Evolutionary conservation across 2,113 vertebrate species (phyloP).

Genomic region (Sorex fumeus): DNA sequence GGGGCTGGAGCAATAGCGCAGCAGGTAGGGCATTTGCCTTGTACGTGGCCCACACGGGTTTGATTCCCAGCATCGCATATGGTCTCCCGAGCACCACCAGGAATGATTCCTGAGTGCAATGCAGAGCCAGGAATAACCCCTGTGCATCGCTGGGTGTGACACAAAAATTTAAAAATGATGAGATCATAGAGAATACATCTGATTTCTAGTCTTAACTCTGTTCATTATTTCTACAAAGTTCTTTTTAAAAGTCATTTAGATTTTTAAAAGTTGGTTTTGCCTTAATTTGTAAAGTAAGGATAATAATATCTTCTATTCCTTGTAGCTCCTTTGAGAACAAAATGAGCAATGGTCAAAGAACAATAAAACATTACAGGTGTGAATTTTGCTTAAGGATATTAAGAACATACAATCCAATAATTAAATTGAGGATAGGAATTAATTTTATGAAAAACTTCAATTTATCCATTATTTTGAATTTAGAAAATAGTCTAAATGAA

Average conservation of each 20-base stretch:
- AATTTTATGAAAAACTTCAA: slow-evolving; percentile 46
- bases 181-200: neutral
- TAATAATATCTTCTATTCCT: neutral
- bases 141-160: no score
- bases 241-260: neutral
- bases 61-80: no score
- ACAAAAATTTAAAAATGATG: no score
- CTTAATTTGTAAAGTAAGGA: slow-evolving; percentile 3
- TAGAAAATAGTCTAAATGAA: slow-evolving; percentile 26
- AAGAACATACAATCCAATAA: neutral
- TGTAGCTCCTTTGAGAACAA: neutral
- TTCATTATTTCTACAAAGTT: neutral
- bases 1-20: no score
- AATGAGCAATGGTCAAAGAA: slow-evolving; percentile 1
- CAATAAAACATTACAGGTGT: slow-evolving; percentile 18
- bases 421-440: slow-evolving; percentile 20
- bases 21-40: no score
- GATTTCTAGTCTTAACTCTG: neutral
- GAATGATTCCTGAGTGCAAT: no score
- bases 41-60: no score
- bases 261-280: neutral
- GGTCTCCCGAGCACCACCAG: no score
- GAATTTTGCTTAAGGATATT: slow-evolving; percentile 27
- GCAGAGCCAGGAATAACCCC: no score
- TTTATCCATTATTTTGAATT: slow-evolving; percentile 24